Evolutionary conservation across 2,113 vertebrate species (phyloP).

Genomic region (Sinocyclocheilus rhinocerous): DNA sequence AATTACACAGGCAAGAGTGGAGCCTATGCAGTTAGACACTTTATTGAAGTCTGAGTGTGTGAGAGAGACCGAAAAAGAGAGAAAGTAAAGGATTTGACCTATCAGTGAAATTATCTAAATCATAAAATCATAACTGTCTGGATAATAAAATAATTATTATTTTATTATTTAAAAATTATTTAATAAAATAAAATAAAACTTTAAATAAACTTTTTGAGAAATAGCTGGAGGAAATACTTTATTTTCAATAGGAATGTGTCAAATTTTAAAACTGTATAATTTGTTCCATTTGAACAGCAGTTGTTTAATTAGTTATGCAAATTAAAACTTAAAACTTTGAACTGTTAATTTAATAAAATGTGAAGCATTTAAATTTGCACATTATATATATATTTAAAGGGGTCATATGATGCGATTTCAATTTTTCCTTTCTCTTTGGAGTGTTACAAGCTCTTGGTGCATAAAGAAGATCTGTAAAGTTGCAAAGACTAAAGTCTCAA

Average conservation of each 20-base stretch:
- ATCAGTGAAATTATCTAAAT: slow-evolving; percentile 27
- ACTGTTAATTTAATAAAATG: neutral
- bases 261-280: neutral
- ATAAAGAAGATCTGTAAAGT: no score
- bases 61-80: neutral
- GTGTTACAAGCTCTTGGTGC: no score
- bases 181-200: no score
- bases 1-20: slow-evolving; percentile 71
- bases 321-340: neutral
- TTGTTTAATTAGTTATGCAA: neutral
- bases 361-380: neutral
- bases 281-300: neutral
- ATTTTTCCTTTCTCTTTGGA: no score
- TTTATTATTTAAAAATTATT: no score
- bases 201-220: neutral
- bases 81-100: neutral
- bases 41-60: neutral
- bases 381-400: neutral
- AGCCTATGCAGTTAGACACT: slow-evolving; percentile 37
- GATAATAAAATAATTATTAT: no score
- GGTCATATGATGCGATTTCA: no score
- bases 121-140: neutral
- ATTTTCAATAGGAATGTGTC: neutral
- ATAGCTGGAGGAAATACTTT: neutral
- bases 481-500: no score